Base-by-base conservation (phyloP, 37 sponge, comb jelly and placozoan genomes). In the Bolinopsis microptera region DNA sequence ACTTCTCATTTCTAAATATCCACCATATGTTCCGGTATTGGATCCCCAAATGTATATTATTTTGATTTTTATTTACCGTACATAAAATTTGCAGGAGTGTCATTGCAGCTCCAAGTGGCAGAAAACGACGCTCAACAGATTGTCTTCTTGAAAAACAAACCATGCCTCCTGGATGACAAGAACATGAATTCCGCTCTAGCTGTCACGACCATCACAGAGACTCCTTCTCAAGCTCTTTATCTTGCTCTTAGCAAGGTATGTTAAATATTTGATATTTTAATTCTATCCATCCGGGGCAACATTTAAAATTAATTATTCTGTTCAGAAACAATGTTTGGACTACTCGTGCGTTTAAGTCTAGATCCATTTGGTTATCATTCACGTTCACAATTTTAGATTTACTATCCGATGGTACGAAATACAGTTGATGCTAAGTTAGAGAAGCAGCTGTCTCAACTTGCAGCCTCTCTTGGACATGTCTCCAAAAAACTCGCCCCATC, bases 341-440 rank as follows among this genome's bases (percentile, higher is more conserved):
- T n/a, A n/a, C n/a, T n/a, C n/a, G n/a, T n/a, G n/a, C n/a, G n/a
- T n/a, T n/a, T n/a, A n/a, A n/a, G n/a, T n/a, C n/a, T n/a, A n/a
- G n/a, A n/a, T n/a, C n/a, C n/a, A n/a, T n/a, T n/a, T n/a, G n/a
- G n/a, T n/a, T n/a, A n/a, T n/a, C n/a, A n/a, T n/a, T n/a, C n/a
- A n/a, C n/a, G n/a, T n/a, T n/a, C n/a, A n/a, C n/a, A 18, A 48
- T 86, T n/a, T 41, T 30, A 86, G 90, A 86, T 86, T n/a, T 86
- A 86, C 31, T 34, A 41, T 48, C 90, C 90, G 30, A 9, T 86
- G 41, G 90, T 86, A 33, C 16, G 90, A 33, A 39, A 93, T 33
- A 93, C 76, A 32, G 32, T 97, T 0, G 97, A 98, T 92, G 95
- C 96, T 0, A 97, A 96, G 76, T 70, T 98, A 22, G 97, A 96